Evolutionary conservation across 1,140 invertebrate genomes (phyloP).

Genomic region (Zeugodacus cucurbitae): DNA sequence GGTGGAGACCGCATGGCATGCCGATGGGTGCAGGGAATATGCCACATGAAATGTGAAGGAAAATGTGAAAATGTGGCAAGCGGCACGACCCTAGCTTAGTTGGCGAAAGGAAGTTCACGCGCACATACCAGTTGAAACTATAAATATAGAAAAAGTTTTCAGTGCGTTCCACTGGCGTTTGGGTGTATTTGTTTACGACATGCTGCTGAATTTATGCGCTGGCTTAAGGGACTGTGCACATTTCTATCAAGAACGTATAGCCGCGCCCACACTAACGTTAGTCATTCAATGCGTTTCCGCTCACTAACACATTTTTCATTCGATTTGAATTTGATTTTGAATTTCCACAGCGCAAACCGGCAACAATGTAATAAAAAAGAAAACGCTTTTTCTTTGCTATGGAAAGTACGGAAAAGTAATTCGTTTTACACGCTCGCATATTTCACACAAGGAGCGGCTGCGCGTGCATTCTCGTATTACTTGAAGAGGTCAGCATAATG

Average conservation of each 20-base stretch:
- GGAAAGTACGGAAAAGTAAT: not conserved
- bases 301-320: slow-evolving; percentile 37
- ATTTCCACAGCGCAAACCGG: not conserved
- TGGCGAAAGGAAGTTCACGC: not conserved
- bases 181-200: not conserved
- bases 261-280: not conserved
- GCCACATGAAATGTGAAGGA: not conserved
- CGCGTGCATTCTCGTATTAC: not conserved
- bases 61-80: not conserved
- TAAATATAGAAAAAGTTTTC: not conserved
- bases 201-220: slow-evolving; percentile 7
- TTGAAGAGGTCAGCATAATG: slow-evolving; percentile 24
- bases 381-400: not conserved
- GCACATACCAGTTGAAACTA: not conserved
- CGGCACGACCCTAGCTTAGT: not conserved
- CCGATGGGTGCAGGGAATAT: not conserved
- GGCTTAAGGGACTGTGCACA: not conserved
- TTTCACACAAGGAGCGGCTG: not conserved
- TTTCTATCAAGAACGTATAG: not conserved
- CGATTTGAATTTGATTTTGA: slow-evolving; percentile 17
- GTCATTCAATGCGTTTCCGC: slow-evolving; percentile 25
- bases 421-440: slow-evolving; percentile 8
- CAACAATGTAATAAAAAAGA: not conserved
- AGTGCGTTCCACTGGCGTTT: not conserved
- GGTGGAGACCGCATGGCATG: not conserved